Base-by-base conservation (phyloP, 1,140 invertebrate genomes). In the Calycopis cecrops region DNA sequence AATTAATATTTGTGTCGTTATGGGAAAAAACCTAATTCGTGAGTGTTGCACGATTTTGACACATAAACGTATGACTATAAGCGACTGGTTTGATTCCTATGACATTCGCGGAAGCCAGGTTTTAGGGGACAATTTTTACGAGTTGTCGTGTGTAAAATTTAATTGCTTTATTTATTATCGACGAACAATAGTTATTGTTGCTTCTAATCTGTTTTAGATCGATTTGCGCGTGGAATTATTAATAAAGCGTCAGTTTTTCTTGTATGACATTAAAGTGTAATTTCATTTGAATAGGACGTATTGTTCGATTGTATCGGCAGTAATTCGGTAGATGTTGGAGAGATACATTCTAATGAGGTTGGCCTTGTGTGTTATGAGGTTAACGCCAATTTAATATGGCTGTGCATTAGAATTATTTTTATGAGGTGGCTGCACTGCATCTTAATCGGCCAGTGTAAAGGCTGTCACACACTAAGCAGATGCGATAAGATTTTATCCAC, bases 1-100 rank as follows among this genome's bases (percentile, higher is more conserved):
- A 82, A 82, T 85, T 85, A 84, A 84, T 85, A 78, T 74, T 78
- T 80, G 59, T 28, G 21, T 28, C 21, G 21, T 42, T 78, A 69
- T 74, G 65, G 62, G 47, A 34, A 42, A 57, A 54, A 57, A 54
- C 16, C 16, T 14, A 52, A 48, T 33, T 34, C 10, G 6, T 37
- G 33, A 37, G 35, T 35, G 35, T 18, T 44, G 40, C 28, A 9
- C 9, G 38, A 67, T 48, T 55, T 60, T 63, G 48, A 35, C 33
- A 35, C 55, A 57, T 65, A 62, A 48, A 35, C 48, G 17, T 48
- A 56, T 33, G n/a, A 10, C 4, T 33, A 28, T 54, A 40, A 33
- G 52, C 9, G n/a, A 17, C 59, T 59, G 52, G 52, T 57, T 62
- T 55, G 55, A 28, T 58, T 57, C 50, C 35, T 21, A 48, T 34